Evolutionary conservation across 2,113 vertebrate species (phyloP).

Genomic region (Rhabdornis inornatus): DNA sequence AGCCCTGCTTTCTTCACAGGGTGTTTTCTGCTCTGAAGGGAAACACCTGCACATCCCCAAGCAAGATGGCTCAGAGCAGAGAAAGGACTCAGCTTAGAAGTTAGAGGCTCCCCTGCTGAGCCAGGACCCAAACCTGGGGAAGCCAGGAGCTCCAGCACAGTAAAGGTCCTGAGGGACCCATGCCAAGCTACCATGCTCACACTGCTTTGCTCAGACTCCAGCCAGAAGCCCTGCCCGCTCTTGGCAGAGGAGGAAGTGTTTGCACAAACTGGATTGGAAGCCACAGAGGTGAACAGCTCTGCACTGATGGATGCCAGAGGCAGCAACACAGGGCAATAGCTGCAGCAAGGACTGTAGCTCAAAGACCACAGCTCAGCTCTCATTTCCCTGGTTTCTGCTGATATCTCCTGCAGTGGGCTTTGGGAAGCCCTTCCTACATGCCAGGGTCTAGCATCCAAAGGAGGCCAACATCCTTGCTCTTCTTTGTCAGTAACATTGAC

Average conservation of each 20-base stretch:
- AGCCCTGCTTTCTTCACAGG: not conserved
- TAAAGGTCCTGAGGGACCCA: not conserved
- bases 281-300: not conserved
- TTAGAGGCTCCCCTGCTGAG: not conserved
- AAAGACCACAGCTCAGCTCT: not conserved
- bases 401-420: not conserved
- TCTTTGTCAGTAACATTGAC: not conserved
- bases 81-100: not conserved
- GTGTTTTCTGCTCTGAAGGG: conserved; percentile 29
- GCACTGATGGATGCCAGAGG: not conserved
- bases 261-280: not conserved
- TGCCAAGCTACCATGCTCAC: fast-evolving
- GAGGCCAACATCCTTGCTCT: not conserved
- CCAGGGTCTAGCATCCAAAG: not conserved
- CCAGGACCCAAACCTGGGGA: not conserved
- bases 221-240: fast-evolving
- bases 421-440: not conserved
- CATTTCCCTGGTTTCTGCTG: not conserved
- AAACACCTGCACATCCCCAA: conserved; percentile 31
- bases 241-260: not conserved
- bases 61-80: not conserved
- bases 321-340: not conserved
- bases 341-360: not conserved
- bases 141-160: not conserved
- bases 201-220: not conserved